A percentile compares a stretch with the other conserved stretches of the same genome.
Conservation (phyloP, 2,888 invertebrate genomes). For the Electrophaes corylata region DNA sequence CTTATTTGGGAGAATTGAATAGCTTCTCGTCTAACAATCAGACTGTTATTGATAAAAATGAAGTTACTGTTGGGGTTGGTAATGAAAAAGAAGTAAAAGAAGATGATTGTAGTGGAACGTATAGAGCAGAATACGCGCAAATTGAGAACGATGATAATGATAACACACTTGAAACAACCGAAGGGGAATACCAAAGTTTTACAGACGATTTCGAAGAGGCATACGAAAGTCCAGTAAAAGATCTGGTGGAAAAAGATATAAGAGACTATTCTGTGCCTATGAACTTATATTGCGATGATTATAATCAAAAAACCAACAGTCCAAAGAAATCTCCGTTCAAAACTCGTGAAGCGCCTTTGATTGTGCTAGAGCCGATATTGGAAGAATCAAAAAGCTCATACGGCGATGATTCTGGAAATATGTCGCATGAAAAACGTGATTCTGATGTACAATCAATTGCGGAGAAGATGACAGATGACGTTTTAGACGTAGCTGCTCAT, state of each 20-base stretch:
- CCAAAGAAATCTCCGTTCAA: slow-evolving; percentile 49
- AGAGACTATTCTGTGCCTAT: slow-evolving; percentile 79
- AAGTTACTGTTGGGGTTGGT: slow-evolving; percentile 17
- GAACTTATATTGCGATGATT: slow-evolving; percentile 73
- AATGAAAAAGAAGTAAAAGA: slow-evolving; percentile 22
- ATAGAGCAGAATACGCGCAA: slow-evolving; percentile 47
- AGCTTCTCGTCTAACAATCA: slow-evolving; percentile 65
- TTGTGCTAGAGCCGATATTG: slow-evolving; percentile 69
- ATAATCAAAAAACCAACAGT: slow-evolving; percentile 50
- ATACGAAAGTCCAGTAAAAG: slow-evolving; percentile 77
- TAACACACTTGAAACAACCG: slow-evolving; percentile 54
- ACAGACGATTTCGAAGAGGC: slow-evolving; percentile 69
- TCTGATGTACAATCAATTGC: slow-evolving; percentile 32
- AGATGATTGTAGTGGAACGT: slow-evolving; percentile 30
- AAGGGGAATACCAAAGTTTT: slow-evolving; percentile 80
- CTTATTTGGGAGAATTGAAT: slow-evolving; percentile 66
- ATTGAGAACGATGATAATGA: slow-evolving; percentile 46
- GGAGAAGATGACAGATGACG: slow-evolving; percentile 25
- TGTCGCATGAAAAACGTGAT: slow-evolving; percentile 42
- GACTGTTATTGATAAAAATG: slow-evolving; percentile 48
- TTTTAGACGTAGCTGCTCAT: slow-evolving; percentile 3
- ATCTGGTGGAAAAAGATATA: slow-evolving; percentile 75
- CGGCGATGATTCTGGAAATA: slow-evolving; percentile 61
- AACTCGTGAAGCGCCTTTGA: slow-evolving; percentile 46
- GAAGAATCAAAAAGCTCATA: slow-evolving; percentile 78